These are phyloP conservation scores for Diachasma alloeum DNA, from an alignment of 1,140 invertebrate species.

Conservation along the genomic window DNA sequence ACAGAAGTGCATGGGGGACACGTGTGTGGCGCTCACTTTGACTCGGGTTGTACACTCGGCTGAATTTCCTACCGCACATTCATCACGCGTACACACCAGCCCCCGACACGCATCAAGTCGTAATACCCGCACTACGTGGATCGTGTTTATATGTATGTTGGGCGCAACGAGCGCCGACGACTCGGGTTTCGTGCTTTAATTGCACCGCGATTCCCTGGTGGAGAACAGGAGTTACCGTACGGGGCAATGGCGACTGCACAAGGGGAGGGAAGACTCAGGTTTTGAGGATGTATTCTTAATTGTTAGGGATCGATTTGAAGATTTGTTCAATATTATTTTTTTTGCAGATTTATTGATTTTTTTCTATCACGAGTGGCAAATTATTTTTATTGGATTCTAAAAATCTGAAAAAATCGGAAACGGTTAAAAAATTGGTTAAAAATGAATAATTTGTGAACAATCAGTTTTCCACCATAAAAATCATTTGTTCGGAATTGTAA, in stretches of 20 bases:
- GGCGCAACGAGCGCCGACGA: constrained; percentile 24
- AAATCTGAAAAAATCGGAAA: too few relatives aligned
- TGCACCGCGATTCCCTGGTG: constrained; percentile 29
- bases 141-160: not conserved
- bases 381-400: too few relatives aligned
- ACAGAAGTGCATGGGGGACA: not conserved
- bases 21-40: not conserved
- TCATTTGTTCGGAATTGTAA: too few relatives aligned
- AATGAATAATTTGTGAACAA: too few relatives aligned
- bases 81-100: constrained; percentile 37
- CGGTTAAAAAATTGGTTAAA: too few relatives aligned
- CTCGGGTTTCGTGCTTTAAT: constrained; percentile 52
- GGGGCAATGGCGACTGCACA: not conserved
- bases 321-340: too few relatives aligned
- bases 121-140: constrained; percentile 33
- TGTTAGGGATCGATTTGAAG: too few relatives aligned
- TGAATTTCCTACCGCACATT: constrained; percentile 34
- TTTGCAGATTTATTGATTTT: too few relatives aligned
- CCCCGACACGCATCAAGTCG: constrained; percentile 38
- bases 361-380: too few relatives aligned
- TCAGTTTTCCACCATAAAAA: too few relatives aligned
- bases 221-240: not conserved
- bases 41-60: not conserved
- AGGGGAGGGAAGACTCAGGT: too few relatives aligned
- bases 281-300: too few relatives aligned